A percentile compares a stretch with the other conserved stretches of the same genome.
Evolutionary conservation across 2,113 vertebrate genomes (phyloP).

Genomic region (Trichechus manatus): DNA sequence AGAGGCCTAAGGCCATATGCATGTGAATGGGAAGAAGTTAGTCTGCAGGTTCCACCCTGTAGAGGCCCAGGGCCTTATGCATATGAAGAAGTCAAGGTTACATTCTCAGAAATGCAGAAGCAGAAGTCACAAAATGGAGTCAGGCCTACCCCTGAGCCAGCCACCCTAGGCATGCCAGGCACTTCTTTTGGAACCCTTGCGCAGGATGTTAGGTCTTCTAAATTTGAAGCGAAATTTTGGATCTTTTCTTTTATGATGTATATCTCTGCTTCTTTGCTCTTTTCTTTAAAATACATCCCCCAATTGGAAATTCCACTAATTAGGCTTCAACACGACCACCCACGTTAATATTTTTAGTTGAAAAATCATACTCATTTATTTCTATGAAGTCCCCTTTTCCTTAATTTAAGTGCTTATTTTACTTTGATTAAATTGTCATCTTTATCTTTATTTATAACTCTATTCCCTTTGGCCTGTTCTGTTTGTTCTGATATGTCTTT

Average conservation of each 20-base stretch:
- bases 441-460: background rate
- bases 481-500: background rate
- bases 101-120: too few species aligned
- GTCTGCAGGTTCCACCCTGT: too few species aligned
- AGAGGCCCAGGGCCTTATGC: too few species aligned
- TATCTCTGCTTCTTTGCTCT: background rate
- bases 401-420: background rate
- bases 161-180: too few species aligned
- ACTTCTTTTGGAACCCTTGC: too few species aligned
- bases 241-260: background rate
- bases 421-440: background rate
- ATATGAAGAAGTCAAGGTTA: too few species aligned
- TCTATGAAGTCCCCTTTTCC: background rate
- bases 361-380: background rate
- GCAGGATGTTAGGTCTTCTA: background rate
- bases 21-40: too few species aligned
- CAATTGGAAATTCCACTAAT: background rate
- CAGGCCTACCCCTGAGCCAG: too few species aligned
- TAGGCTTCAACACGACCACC: background rate
- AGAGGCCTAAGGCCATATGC: too few species aligned
- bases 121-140: too few species aligned
- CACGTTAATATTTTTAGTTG: background rate
- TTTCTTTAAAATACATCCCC: background rate
- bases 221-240: background rate
- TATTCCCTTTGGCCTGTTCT: background rate